phyloP scores from a whole-genome alignment of 35 echinoderm and acorn worm species.

The Patiria miniata region DNA sequence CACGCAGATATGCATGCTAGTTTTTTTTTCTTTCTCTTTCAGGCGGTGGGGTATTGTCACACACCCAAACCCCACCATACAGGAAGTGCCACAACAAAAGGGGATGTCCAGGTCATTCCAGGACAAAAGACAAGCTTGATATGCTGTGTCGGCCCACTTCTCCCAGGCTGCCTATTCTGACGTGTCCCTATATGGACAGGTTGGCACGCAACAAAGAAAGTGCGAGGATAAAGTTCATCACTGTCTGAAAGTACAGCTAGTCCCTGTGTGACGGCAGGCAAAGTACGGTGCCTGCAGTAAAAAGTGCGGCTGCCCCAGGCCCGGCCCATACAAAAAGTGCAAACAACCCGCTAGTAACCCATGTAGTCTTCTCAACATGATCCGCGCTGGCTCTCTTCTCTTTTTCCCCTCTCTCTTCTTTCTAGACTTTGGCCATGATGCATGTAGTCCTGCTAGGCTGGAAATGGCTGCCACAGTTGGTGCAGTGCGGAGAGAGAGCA shows the following conservation, averaged over 20 bases:
- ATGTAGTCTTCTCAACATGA: conserved; percentile 44
- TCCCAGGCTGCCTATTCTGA: neutral
- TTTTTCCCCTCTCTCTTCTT: conserved; percentile 42
- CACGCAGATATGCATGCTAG: neutral
- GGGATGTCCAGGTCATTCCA: conserved; percentile 35
- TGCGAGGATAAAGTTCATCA: conserved; percentile 65
- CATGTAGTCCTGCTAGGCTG: conserved; percentile 26
- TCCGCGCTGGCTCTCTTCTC: conserved; percentile 2
- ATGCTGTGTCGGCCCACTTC: conserved; percentile 34
- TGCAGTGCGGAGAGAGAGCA: neutral
- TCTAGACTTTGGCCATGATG: conserved; percentile 25
- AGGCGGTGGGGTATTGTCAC: neutral
- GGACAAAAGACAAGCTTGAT: conserved; percentile 41
- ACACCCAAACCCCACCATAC: neutral
- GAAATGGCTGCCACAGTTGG: conserved; percentile 29
- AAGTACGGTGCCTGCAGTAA: conserved; percentile 64
- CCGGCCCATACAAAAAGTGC: conserved; percentile 54
- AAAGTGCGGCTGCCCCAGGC: conserved; percentile 71
- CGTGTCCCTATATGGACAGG: conserved; percentile 38
- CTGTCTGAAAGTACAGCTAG: conserved; percentile 59
- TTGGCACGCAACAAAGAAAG: conserved; percentile 81
- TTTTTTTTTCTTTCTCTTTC: too few relatives aligned
- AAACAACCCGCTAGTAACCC: conserved; percentile 59
- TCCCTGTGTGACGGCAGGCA: conserved; percentile 62
- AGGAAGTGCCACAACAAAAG: conserved; percentile 8